phyloP scores from a whole-genome alignment of 2,113 vertebrate genomes.

The Oncorhynchus clarkii region DNA sequence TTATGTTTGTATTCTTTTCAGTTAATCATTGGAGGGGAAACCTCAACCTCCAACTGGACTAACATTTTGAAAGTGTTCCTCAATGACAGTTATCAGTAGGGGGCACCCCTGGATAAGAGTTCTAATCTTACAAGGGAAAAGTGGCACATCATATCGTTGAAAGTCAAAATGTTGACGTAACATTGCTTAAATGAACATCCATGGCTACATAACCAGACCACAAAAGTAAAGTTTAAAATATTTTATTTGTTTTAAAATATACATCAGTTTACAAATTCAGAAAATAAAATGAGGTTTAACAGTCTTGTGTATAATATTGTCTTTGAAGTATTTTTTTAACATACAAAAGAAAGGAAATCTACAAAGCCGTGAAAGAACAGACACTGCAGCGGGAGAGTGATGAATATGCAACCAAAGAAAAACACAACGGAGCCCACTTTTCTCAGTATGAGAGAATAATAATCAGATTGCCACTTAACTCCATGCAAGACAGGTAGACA shows the following conservation, averaged over 20 bases:
- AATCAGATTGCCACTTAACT: slow-evolving; percentile 18
- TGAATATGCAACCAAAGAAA: slow-evolving; percentile 15
- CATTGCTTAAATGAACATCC: neutral
- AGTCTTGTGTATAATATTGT: slow-evolving; percentile 70
- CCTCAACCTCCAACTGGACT: neutral
- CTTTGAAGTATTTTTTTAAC: slow-evolving; percentile 20
- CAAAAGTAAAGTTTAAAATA: slow-evolving; percentile 86
- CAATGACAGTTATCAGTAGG: slow-evolving; percentile 14
- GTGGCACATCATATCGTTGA: neutral
- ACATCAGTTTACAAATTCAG: slow-evolving; percentile 82
- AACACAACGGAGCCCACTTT: neutral
- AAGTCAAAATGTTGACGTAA: neutral
- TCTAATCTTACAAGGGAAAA: neutral
- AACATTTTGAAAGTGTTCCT: neutral
- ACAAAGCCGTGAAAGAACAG: slow-evolving; percentile 28
- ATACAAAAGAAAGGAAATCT: slow-evolving; percentile 5
- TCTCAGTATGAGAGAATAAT: slow-evolving; percentile 21
- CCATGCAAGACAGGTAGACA: slow-evolving; percentile 1
- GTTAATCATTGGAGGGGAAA: neutral
- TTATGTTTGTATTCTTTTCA: neutral
- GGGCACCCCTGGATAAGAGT: slow-evolving; percentile 11
- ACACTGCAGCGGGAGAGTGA: slow-evolving; percentile 1
- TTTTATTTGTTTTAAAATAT: slow-evolving; percentile 98
- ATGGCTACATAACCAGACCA: neutral
- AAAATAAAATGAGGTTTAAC: slow-evolving; percentile 85